Evolutionary conservation across 2,888 invertebrate species (phyloP), one percentile per base, ranked within the genome.

Genomic region (Euplagia quadripunctaria): DNA sequence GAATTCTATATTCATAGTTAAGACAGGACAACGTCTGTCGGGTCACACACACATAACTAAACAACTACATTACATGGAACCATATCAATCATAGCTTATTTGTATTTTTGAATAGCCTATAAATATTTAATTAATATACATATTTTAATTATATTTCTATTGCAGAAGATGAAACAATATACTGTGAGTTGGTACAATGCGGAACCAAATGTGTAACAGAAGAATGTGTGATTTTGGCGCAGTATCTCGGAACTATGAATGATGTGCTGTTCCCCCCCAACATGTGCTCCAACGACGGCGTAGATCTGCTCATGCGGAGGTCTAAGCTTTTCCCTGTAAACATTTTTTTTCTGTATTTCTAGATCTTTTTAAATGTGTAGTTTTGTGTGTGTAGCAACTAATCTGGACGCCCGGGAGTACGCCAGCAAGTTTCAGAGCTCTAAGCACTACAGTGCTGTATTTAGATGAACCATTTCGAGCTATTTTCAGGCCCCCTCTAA

Each of bases 301-400:
- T 97, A 5, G 97, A 97, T 86, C 90, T 97, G 70, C 94, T 97
- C 31, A 97, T 97, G 97, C 96, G 97, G 84, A 96, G 97, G 31
- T 96, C 96, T 65, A 96, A 96, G 82, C 93, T 96, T 69, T 97
- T 97, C 91, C 97, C 97, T 71, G 97, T 97, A 95, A 94, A 78
- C 71, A 74, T 71, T 75, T 77, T 79, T 49, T 41, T 66, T 69
- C 52, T 70, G 70, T 70, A 64, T 70, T 64, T 1, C 55, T 64
- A 67, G 66, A 75, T 72, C 52, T 74, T 72, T 68, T 17, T 69
- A 1, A 66, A 65, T 17, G 42, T 11, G 8, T 55, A 42, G 5
- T 12, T 20, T n/a, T 61, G 20, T 61, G 64, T 43, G 11, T 31
- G 31, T 31, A 11, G 5, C 1, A 4, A 31, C 5, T 61, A 61